These are phyloP conservation scores for Enteromius unitaeniatus DNA, from an alignment of 2,797 vertebrate species.

Conservation along the genomic window DNA sequence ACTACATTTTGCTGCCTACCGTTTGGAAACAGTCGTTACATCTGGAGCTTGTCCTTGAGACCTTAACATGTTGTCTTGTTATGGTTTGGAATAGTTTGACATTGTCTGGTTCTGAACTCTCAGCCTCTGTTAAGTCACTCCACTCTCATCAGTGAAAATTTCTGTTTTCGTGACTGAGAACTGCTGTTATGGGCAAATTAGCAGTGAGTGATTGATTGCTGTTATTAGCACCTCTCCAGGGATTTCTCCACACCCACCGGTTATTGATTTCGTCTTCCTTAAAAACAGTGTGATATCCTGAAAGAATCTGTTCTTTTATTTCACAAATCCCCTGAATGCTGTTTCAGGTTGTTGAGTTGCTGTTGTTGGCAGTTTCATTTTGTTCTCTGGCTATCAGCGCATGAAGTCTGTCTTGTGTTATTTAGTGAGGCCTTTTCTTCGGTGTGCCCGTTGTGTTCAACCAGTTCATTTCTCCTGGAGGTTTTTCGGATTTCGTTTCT, in stretches of 20 bases:
- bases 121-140: not conserved
- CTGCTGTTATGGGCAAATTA: not conserved
- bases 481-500: not conserved
- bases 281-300: not conserved
- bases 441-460: not conserved
- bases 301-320: constrained; percentile 6
- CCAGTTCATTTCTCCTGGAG: not conserved
- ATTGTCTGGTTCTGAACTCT: constrained; percentile 24
- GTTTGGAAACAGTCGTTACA: not conserved
- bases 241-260: constrained; percentile 1
- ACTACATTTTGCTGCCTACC: not conserved
- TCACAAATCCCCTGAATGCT: not conserved
- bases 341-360: not conserved
- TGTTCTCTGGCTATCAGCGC: not conserved
- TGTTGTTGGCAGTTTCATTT: constrained; percentile 7
- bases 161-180: not conserved
- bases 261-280: constrained; percentile 1
- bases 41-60: not conserved
- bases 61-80: not conserved
- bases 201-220: constrained; percentile 10
- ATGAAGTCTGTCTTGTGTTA: not conserved
- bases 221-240: not conserved
- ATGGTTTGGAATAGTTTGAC: not conserved
- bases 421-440: not conserved
- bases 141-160: not conserved